phyloP scores from a whole-genome alignment of 2,888 invertebrate genomes.

The Cyaniris semiargus region DNA sequence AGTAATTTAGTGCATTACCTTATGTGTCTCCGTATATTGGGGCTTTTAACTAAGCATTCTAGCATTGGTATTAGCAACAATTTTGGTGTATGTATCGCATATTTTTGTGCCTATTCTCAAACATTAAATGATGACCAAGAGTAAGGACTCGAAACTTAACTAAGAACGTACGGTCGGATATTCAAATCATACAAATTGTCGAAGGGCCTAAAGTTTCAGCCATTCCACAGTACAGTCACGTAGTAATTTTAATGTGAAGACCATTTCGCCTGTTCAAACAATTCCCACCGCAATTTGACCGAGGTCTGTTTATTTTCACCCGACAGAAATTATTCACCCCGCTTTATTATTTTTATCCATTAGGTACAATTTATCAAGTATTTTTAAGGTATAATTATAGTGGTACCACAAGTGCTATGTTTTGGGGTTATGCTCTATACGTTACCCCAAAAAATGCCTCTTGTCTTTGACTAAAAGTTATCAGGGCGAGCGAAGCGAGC shows the following conservation, averaged over 20 bases:
- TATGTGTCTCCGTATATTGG: too few relatives aligned
- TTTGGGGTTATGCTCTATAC: too few relatives aligned
- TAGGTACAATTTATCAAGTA: background rate
- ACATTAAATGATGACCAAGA: too few relatives aligned
- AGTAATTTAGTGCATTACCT: too few relatives aligned
- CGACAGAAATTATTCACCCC: background rate
- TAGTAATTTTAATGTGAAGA: slow-evolving; percentile 3
- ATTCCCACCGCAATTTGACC: slow-evolving; percentile 2
- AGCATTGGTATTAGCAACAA: too few relatives aligned
- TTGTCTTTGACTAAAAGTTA: too few relatives aligned
- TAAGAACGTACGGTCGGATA: background rate
- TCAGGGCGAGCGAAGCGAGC: too few relatives aligned
- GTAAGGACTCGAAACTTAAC: too few relatives aligned
- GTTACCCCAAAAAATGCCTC: too few relatives aligned
- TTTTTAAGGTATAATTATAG: background rate
- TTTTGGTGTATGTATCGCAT: background rate
- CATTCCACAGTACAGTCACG: background rate
- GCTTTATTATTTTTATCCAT: background rate
- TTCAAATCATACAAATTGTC: background rate
- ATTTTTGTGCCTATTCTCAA: background rate
- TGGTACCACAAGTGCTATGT: too few relatives aligned
- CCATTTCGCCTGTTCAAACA: slow-evolving; percentile 6
- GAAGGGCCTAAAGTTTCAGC: background rate
- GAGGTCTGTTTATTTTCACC: background rate
- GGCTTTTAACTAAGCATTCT: too few relatives aligned